Evolutionary conservation across 2,888 invertebrate species (phyloP).

Genomic region (Altica lythri): DNA sequence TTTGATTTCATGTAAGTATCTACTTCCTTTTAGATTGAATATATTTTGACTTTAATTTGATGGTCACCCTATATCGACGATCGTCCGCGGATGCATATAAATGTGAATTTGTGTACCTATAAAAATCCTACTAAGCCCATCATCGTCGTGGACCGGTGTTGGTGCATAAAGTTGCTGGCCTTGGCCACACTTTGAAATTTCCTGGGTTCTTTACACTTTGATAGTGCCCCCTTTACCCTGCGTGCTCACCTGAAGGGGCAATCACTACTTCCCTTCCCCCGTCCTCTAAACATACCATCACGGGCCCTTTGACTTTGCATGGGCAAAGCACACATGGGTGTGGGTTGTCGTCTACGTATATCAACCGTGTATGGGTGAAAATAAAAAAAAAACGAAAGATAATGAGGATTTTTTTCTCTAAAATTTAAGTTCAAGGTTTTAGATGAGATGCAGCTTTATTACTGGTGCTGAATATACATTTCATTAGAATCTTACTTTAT

Average conservation of each 20-base stretch:
- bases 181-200: slow-evolving; percentile 36
- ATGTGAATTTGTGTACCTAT: slow-evolving; percentile 20
- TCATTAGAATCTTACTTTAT: too few species aligned
- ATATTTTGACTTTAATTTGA: too few species aligned
- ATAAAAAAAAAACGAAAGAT: too few species aligned
- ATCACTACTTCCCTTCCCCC: slow-evolving; percentile 3
- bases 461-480: too few species aligned
- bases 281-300: background rate
- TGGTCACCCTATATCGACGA: slow-evolving; percentile 17
- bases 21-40: too few species aligned
- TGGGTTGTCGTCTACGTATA: too few species aligned
- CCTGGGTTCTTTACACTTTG: slow-evolving; percentile 40
- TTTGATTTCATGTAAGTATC: too few species aligned
- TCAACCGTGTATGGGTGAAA: too few species aligned
- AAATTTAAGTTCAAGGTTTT: too few species aligned
- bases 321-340: slow-evolving; percentile 1
- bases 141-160: slow-evolving; percentile 14
- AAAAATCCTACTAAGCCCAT: slow-evolving; percentile 9
- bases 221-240: slow-evolving; percentile 25
- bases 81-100: slow-evolving; percentile 19
- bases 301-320: slow-evolving; percentile 7
- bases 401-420: too few species aligned
- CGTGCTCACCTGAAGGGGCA: slow-evolving; percentile 14
- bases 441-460: too few species aligned
- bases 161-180: slow-evolving; percentile 36